Conservation (phyloP, 2,797 vertebrate genomes). For the Liasis olivaceus region DNA sequence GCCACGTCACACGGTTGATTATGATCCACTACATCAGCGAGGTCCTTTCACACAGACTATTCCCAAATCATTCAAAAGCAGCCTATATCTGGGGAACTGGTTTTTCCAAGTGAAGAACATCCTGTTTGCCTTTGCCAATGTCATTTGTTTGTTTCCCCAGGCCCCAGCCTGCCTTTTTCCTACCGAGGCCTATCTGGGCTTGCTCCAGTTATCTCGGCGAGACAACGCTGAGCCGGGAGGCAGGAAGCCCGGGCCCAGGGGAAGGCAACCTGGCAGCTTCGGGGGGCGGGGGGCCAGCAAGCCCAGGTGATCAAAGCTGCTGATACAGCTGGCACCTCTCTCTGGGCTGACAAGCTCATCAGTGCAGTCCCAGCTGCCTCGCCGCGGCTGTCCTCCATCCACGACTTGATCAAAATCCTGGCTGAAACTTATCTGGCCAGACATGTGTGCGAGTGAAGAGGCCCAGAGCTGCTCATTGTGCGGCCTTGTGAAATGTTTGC, state of each 20-base stretch:
- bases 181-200: neutral
- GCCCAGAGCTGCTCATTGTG: neutral
- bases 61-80: neutral
- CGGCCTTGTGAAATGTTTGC: constrained; percentile 15
- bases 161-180: neutral
- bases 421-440: constrained; percentile 30
- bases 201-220: neutral
- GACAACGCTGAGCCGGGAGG: neutral
- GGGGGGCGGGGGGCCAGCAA: neutral
- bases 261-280: neutral
- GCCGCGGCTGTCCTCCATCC: neutral
- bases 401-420: constrained; percentile 24
- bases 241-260: neutral
- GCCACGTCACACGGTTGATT: neutral
- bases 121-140: neutral
- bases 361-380: neutral
- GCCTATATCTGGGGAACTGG: neutral
- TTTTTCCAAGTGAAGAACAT: neutral
- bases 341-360: constrained; percentile 21
- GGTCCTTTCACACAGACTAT: neutral
- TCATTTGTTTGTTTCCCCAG: neutral
- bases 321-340: neutral
- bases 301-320: constrained; percentile 12
- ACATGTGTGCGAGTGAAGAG: constrained; percentile 17
- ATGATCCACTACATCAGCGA: neutral